A percentile compares a stretch with the other conserved stretches of the same genome.
Evolutionary conservation across 2,113 vertebrate genomes (phyloP).

Genomic region (Pheucticus melanocephalus): DNA sequence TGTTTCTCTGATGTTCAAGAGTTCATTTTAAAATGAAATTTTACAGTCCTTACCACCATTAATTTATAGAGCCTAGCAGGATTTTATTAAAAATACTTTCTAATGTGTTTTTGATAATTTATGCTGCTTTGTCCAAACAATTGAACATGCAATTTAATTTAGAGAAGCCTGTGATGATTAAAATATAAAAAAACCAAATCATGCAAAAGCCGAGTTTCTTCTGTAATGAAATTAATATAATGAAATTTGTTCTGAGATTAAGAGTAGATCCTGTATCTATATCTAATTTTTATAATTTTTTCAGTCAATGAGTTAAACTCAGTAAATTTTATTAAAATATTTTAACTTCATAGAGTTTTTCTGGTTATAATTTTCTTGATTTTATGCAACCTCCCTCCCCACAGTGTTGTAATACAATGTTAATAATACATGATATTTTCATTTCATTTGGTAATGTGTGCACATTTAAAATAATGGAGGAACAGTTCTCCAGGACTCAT

Average conservation of each 20-base stretch:
- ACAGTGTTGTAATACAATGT: not conserved
- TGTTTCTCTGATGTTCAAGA: not conserved
- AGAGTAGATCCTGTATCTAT: not conserved
- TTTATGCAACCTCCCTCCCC: not conserved
- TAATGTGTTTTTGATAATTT: not conserved
- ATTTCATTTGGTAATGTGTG: not conserved
- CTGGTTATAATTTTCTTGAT: not conserved
- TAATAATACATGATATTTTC: not conserved
- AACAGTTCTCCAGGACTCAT: not conserved
- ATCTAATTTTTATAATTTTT: not conserved
- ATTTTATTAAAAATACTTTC: conserved; percentile 10
- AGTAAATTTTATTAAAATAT: not conserved
- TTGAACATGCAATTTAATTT: not conserved
- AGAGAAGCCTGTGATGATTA: not conserved
- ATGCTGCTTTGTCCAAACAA: not conserved
- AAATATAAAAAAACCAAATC: not conserved
- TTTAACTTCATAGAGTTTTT: not conserved
- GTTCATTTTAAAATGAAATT: not conserved
- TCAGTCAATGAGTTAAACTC: not conserved
- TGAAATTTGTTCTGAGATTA: not conserved
- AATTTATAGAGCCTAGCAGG: not conserved
- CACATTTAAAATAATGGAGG: not conserved
- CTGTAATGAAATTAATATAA: not conserved
- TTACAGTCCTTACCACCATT: not conserved
- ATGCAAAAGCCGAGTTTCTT: not conserved